Evolutionary conservation across 2,113 vertebrate genomes (phyloP).

Genomic region (Microtus oregoni): DNA sequence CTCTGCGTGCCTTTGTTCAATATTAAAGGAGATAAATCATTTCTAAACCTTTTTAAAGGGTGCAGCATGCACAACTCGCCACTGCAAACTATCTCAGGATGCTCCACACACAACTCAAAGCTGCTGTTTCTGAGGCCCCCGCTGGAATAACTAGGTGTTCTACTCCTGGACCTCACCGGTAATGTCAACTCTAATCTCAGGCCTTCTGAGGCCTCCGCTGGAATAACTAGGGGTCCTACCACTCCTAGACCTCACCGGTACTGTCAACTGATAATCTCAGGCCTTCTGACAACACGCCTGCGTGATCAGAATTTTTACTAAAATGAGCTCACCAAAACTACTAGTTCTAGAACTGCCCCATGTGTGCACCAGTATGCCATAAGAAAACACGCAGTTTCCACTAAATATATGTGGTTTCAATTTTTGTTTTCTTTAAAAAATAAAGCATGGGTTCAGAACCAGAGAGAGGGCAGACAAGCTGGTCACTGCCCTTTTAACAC

Average conservation of each 20-base stretch:
- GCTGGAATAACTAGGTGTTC: no score
- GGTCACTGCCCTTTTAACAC: background rate
- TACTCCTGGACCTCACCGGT: no score
- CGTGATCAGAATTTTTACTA: constrained; percentile 27
- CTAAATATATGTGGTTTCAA: background rate
- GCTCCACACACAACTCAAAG: background rate
- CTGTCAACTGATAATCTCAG: no score
- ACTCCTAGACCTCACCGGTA: no score
- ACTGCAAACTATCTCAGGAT: background rate
- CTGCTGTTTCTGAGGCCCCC: background rate
- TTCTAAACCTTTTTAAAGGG: constrained; percentile 1
- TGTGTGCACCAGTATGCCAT: background rate
- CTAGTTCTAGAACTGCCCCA: background rate
- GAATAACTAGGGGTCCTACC: no score
- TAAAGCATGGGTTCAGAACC: background rate
- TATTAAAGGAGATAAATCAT: background rate
- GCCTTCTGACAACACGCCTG: background rate
- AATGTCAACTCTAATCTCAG: no score
- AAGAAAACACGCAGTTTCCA: background rate
- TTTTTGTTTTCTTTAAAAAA: background rate
- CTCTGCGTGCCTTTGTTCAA: background rate
- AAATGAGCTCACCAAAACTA: background rate
- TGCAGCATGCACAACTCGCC: background rate
- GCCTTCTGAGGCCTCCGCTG: no score
- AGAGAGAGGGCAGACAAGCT: background rate